Evolutionary conservation across 2,113 vertebrate genomes (phyloP).

Genomic region (Tachysurus fulvidraco): DNA sequence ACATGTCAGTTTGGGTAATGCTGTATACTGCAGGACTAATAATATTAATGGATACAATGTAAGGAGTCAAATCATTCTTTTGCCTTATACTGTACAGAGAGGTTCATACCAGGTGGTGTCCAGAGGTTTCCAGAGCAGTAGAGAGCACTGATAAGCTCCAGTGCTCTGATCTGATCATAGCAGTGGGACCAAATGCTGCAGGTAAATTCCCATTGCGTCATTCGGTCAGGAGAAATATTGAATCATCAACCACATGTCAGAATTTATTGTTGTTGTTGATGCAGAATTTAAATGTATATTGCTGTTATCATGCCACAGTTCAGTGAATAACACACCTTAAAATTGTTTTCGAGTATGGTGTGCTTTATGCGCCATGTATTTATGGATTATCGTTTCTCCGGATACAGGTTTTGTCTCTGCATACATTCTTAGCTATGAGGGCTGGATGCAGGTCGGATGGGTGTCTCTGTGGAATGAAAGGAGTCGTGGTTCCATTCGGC

Average conservation of each 20-base stretch:
- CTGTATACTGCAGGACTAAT: background rate
- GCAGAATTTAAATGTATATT: background rate
- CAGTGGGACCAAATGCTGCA: constrained; percentile 72
- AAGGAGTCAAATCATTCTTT: background rate
- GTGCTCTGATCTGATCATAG: constrained; percentile 70
- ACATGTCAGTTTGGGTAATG: background rate
- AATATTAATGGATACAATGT: background rate
- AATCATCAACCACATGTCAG: background rate
- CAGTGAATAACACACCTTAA: background rate
- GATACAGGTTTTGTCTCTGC: constrained; percentile 84
- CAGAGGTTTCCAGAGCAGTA: constrained; percentile 53
- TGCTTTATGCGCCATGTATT: background rate
- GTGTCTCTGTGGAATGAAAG: constrained; percentile 89
- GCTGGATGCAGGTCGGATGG: constrained; percentile 82
- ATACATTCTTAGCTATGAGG: constrained; percentile 80
- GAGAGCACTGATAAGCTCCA: constrained; percentile 53
- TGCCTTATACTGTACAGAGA: constrained; percentile 56
- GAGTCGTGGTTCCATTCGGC: constrained; percentile 66
- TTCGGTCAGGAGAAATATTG: background rate
- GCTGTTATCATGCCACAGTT: background rate
- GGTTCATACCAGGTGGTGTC: constrained; percentile 64
- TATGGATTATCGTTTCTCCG: background rate
- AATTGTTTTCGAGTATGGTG: background rate
- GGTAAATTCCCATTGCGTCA: constrained; percentile 56
- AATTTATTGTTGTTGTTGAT: background rate